Conservation (phyloP, 2,888 invertebrate species). For the Nomada lathburiana region DNA sequence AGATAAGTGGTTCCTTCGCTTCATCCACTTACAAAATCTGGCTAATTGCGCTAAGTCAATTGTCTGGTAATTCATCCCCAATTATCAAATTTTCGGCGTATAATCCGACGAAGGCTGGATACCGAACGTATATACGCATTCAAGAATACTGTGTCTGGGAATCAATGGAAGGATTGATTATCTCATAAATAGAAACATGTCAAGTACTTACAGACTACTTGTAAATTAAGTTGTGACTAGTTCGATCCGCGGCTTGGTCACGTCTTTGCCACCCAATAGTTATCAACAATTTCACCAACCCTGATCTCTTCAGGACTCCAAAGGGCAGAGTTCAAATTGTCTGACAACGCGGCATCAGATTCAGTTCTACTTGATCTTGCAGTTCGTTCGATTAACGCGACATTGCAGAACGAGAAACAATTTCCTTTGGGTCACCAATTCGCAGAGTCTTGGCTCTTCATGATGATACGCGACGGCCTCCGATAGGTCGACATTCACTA, state of each 20-base stretch:
- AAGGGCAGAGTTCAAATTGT: conserved; percentile 38
- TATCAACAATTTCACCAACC: conserved; percentile 64
- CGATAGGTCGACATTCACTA: conserved; percentile 42
- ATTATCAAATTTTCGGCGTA: conserved; percentile 5
- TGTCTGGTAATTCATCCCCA: conserved; percentile 57
- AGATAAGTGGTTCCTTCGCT: conserved; percentile 42
- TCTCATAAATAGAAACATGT: not conserved
- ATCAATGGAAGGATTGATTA: not conserved
- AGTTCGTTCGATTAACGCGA: conserved; percentile 25
- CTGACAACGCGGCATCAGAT: conserved; percentile 3
- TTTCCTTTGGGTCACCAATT: conserved; percentile 38
- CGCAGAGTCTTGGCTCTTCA: conserved; percentile 41
- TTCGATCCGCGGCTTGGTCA: conserved; percentile 38
- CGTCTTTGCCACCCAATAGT: conserved; percentile 30
- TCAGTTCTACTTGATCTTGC: conserved; percentile 38
- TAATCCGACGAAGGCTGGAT: not conserved
- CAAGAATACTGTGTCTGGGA: not conserved
- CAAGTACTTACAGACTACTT: conserved; percentile 49
- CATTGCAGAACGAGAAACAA: conserved; percentile 16
- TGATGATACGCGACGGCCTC: conserved; percentile 36
- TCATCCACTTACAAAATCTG: conserved; percentile 77
- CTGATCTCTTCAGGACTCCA: not conserved
- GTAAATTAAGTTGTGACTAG: conserved; percentile 14
- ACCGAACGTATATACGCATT: not conserved
- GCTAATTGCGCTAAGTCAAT: conserved; percentile 79